These are phyloP conservation scores for Chelon auratus DNA, from an alignment of 2,797 vertebrate genomes.

Conservation along the genomic window DNA sequence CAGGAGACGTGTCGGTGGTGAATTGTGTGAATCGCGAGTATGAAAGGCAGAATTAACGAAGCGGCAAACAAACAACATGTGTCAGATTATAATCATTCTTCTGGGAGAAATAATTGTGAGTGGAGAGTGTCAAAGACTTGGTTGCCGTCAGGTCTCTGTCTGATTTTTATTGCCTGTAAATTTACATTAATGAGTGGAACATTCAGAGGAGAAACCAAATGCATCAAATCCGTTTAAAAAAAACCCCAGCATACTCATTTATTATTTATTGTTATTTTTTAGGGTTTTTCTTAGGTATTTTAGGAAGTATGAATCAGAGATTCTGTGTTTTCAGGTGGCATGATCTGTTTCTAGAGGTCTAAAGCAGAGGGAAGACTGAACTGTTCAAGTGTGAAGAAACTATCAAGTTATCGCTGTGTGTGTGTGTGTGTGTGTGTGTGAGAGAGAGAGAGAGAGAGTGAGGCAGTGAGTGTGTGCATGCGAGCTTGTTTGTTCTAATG, in stretches of 20 bases:
- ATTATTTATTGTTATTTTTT: no score
- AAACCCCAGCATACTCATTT: neutral
- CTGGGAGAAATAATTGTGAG: slow-evolving; percentile 34
- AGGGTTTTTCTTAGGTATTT: neutral
- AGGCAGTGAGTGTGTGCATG: slow-evolving; percentile 15
- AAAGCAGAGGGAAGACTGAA: slow-evolving; percentile 24
- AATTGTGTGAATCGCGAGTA: slow-evolving; percentile 29
- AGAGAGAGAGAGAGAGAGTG: neutral
- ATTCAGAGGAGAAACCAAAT: slow-evolving; percentile 3
- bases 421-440: slow-evolving; percentile 4
- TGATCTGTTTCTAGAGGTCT: slow-evolving; percentile 4
- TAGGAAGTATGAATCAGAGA: slow-evolving; percentile 1
- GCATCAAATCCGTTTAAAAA: neutral
- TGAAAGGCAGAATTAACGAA: slow-evolving; percentile 30
- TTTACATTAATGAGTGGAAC: slow-evolving; percentile 21
- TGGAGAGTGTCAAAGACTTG: slow-evolving; percentile 20
- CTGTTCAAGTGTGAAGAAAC: slow-evolving; percentile 39
- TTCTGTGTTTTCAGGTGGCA: neutral
- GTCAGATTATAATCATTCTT: slow-evolving; percentile 38
- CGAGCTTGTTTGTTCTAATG: slow-evolving; percentile 77
- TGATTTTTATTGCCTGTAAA: slow-evolving; percentile 33
- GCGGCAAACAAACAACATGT: slow-evolving; percentile 26
- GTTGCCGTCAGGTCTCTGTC: slow-evolving; percentile 3
- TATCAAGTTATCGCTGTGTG: slow-evolving; percentile 41
- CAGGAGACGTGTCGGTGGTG: slow-evolving; percentile 11